phyloP scores from a whole-genome alignment of 2,888 invertebrate species.

The Agrypnus murinus region DNA sequence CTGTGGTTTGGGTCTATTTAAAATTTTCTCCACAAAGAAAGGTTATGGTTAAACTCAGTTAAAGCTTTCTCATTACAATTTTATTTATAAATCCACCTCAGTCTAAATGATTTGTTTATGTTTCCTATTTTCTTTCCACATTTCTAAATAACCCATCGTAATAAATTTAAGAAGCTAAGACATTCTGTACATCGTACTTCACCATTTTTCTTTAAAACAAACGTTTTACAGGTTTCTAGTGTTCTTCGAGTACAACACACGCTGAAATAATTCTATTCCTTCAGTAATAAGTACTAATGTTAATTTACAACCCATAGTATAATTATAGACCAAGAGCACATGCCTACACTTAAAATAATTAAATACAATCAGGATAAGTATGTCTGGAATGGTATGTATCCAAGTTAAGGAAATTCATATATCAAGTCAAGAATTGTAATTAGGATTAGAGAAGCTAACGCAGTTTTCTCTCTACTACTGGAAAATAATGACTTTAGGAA shows the following conservation, averaged over 20 bases:
- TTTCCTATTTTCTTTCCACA: no score
- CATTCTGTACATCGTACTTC: no score
- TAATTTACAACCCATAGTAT: conserved; percentile 4
- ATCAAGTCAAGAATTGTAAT: conserved; percentile 23
- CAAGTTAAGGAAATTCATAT: conserved; percentile 13
- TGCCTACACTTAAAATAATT: conserved; percentile 35
- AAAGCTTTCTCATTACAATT: no score
- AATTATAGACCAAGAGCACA: conserved; percentile 20
- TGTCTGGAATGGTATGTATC: conserved; percentile 2
- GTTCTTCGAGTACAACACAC: background rate
- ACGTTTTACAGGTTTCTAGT: no score
- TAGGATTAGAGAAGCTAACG: conserved; percentile 10
- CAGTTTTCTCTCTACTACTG: conserved; percentile 16
- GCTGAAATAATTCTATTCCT: background rate
- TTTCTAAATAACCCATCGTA: no score
- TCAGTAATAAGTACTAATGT: conserved; percentile 13
- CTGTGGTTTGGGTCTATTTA: no score
- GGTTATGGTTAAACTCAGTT: no score
- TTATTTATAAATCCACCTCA: no score
- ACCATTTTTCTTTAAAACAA: no score
- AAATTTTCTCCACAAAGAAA: no score
- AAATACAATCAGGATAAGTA: conserved; percentile 25
- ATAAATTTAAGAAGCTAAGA: no score
- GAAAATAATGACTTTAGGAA: conserved; percentile 23
- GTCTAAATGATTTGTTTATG: no score